These are phyloP conservation scores for Anthophora plumipes DNA, from an alignment of 2,888 invertebrate species.

Conservation along the genomic window DNA sequence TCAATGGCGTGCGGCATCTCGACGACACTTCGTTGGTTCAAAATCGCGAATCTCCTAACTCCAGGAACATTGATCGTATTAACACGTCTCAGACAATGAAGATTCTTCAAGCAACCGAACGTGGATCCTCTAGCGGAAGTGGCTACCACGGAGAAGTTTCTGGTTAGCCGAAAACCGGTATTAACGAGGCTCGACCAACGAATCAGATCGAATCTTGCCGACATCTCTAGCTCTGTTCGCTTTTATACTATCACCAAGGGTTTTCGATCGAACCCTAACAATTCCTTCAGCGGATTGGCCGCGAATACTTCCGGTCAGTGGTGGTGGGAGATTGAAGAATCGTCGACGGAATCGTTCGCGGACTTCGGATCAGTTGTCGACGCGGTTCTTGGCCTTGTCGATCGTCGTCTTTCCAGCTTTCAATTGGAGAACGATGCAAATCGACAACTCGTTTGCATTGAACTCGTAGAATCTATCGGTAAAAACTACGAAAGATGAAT, in stretches of 20 bases:
- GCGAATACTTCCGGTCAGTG: conserved; percentile 56
- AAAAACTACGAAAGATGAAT: too few species aligned
- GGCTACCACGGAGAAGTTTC: conserved; percentile 42
- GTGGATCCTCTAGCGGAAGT: not conserved
- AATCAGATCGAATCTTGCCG: conserved; percentile 41
- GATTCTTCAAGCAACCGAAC: not conserved
- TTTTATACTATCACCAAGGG: conserved; percentile 61
- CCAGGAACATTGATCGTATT: conserved; percentile 16
- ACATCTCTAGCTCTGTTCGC: conserved; percentile 48
- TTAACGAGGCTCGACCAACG: conserved; percentile 54
- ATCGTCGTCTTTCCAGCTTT: not conserved
- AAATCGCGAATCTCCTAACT: conserved; percentile 24
- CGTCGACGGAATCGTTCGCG: conserved; percentile 7
- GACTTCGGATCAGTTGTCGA: conserved; percentile 29
- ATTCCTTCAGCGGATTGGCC: conserved; percentile 51
- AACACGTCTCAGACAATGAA: not conserved
- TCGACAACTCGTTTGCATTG: too few species aligned
- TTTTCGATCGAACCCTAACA: conserved; percentile 36
- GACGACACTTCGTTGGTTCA: conserved; percentile 30
- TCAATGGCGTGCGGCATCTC: conserved; percentile 79
- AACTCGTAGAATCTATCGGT: too few species aligned
- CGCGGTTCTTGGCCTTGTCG: conserved; percentile 11
- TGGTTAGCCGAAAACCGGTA: conserved; percentile 1
- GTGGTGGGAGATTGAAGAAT: conserved; percentile 41
- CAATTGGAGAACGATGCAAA: not conserved